Evolutionary conservation across 2,113 vertebrate species (phyloP), one percentile per base, ranked within the genome.

Genomic region (Marmota flaviventris): DNA sequence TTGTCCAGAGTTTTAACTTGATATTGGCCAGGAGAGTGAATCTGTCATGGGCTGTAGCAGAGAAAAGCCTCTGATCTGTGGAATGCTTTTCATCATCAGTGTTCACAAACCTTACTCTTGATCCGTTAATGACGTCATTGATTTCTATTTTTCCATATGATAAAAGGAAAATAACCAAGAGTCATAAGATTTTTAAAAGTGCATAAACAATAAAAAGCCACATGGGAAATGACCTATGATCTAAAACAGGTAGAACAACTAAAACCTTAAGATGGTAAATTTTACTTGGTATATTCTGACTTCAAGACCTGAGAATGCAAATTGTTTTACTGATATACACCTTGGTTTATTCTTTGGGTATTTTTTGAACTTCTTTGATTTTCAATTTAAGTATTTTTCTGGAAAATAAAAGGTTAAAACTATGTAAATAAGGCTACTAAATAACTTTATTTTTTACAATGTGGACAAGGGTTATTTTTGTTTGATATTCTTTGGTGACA

Each of bases 311-410:
- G 65, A 4, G 24, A 34, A 34, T 58, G 6, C 3, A 73, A 56
- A 3, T 78, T 24, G 22, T 83, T 87, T 84, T 51, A 29, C 20
- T 69, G 79, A n/a, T 24, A 24, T 45, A 39, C 16, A 32, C 84
- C 88, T 32, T 34, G 29, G 42, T 56, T 51, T 3, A 77, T 13
- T 45, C 8, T 39, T 90, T n/a, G 77, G 48, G 5, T 58, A 75
- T 51, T 75, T 88, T 84, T 29, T 37, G n/a, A 48, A 76, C 24
- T 70, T 56, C n/a, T 65, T 81, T 63, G 24, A 83, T 83, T 93
- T 91, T 95, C 34, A 76, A 39, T 61, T 85, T 81, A 81, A 67
- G 34, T 67, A 61, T 85, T 94, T 78, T 25, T 4, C 22, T 86
- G 27, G 9, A 88, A 94, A 53, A 39, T 24, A 65, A 20, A 9